Evolutionary conservation across 2,888 invertebrate genomes (phyloP), one percentile per base, ranked within the genome.

Genomic region (Cylloceria caligata): DNA sequence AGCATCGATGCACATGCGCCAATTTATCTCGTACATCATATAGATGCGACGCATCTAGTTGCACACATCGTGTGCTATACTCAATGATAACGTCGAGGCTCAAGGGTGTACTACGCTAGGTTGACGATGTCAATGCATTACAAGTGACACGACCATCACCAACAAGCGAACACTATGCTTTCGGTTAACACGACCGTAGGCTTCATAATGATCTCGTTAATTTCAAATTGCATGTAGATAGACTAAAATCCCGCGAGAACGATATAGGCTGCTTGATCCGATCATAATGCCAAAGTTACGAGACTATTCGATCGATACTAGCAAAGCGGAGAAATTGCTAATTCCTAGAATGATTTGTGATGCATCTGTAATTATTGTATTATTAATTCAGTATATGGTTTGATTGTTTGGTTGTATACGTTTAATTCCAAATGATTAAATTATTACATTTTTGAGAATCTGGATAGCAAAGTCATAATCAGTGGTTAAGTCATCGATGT

Each of bases 201-300:
- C 57, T 36, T 80, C 67, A 78, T 80, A 84, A 83, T 83, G 81
- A 85, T 85, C 84, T 83, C 85, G 77, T 85, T 85, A 84, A 84
- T 85, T 84, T 84, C 57, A 65, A 52, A 67, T 62, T 39, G 49
- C 77, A 72, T 55, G 75, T 72, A 77, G 65, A 62, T 72, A 77
- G 65, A 62, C 27, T n/a, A 36, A 21, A 36, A 49, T 73, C 71
- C 64, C 78, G 55, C 55, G 72, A 69, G 76, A 39, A 47, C 55
- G 42, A 45, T 42, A 39, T 19, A 39, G 16, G 30, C 69, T 62
- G 39, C 45, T 34, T 47, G 72, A 60, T 52, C 9, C 16, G 36
- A 52, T 24, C 34, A 36, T 34, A 13, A 4, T 36, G 34, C 36
- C 60, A 13, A 19, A 69, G 57, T 24, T 69, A 5, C 67, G 60